Evolutionary conservation across 2,113 vertebrate species (phyloP).

Genomic region (Cryptomyrus ogoouensis): DNA sequence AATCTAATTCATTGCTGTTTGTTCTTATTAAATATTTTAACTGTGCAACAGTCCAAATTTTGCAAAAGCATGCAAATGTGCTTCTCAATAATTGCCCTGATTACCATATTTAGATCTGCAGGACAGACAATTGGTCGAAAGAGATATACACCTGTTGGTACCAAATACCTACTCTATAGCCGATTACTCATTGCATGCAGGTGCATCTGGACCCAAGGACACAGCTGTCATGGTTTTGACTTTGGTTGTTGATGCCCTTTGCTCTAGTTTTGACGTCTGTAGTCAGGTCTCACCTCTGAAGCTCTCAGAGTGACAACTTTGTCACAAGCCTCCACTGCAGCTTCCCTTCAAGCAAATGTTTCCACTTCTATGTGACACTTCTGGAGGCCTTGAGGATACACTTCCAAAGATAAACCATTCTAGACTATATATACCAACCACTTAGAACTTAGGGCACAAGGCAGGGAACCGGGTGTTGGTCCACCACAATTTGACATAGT

Average conservation of each 20-base stretch:
- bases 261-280: not conserved
- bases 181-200: not conserved
- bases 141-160: not conserved
- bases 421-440: not conserved
- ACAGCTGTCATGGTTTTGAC: not conserved
- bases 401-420: not conserved
- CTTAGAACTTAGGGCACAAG: not conserved
- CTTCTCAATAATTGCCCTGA: not conserved
- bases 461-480: not conserved
- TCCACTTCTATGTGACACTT: not conserved
- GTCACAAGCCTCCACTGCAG: not conserved
- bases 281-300: not conserved
- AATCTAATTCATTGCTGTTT: not conserved
- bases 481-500: not conserved
- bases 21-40: not conserved
- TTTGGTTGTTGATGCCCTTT: not conserved
- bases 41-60: not conserved
- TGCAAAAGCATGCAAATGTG: not conserved
- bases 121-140: not conserved
- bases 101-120: not conserved
- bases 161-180: not conserved
- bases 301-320: not conserved
- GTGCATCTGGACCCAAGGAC: not conserved
- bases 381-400: not conserved
- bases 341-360: not conserved